Evolutionary conservation across 2,113 vertebrate species (phyloP).

Genomic region (Lanius ludovicianus): DNA sequence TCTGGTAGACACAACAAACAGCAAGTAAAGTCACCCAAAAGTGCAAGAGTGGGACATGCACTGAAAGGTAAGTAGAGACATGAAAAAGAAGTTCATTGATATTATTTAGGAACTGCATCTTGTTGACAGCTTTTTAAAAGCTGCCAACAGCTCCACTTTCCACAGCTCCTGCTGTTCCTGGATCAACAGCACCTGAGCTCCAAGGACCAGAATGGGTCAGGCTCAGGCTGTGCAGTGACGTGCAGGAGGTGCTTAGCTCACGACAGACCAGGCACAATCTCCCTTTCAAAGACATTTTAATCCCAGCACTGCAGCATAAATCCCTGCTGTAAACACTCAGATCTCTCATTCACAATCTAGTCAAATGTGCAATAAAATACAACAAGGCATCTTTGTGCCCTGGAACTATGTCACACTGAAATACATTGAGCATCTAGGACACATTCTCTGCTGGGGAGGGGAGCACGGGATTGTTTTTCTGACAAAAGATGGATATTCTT

Average conservation of each 20-base stretch:
- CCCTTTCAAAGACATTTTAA: neutral
- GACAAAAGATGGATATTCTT: neutral
- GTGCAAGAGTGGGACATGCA: neutral
- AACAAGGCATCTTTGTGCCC: neutral
- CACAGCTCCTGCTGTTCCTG: neutral
- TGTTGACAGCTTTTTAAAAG: neutral
- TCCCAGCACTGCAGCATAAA: neutral
- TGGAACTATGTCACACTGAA: neutral
- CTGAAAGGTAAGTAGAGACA: neutral
- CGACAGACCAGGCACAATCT: fast-evolving
- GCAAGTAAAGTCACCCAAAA: neutral
- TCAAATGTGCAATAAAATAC: neutral
- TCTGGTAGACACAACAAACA: fast-evolving
- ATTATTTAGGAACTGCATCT: neutral
- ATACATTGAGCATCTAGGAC: neutral
- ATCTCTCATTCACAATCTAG: neutral
- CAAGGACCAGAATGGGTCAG: fast-evolving
- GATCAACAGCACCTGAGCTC: neutral
- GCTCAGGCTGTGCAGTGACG: fast-evolving
- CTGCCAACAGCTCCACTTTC: neutral
- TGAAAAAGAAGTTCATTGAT: neutral
- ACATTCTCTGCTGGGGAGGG: neutral
- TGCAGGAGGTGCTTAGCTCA: fast-evolving
- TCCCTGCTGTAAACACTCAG: neutral
- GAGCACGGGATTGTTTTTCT: neutral